Base-by-base conservation (phyloP, 2,888 invertebrate species). In the Apotomis turbidana region DNA sequence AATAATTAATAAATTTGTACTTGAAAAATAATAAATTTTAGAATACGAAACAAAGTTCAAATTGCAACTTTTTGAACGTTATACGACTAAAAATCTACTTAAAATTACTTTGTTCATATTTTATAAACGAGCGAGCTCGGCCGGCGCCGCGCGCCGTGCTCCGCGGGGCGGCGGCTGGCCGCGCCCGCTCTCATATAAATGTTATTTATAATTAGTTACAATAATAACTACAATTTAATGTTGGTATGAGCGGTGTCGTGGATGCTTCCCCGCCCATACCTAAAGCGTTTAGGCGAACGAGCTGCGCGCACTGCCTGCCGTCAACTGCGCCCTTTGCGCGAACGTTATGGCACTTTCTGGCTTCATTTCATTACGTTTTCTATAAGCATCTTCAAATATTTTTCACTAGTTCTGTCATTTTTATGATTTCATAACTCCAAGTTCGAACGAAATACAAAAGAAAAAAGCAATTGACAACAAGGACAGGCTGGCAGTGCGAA, bases 191-290 rank as follows among this genome's bases (percentile, higher is more conserved):
- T 84, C 84, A 81, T 83, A 83, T 87, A 88, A 86, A 85, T 86
- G 83, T 86, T 88, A 89, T 86, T 86, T 85, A 85, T 90, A 89
- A 89, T 90, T 88, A 89, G 85, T 90, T 90, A 90, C 84, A 89
- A 86, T 91, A 90, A 87, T 88, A 91, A 90, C 91, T 93, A 93
- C 91, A 90, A 89, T 91, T 90, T 93, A 91, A 90, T 88, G 87
- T 88, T 92, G 93, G 93, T 92, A 93, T 93, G 93, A 93, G 91
- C 91, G 93, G 93, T 87, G 84, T 87, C 87, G 92, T 92, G 92
- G 93, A 93, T 93, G 93, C 92, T 85, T 83, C 88, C 88, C 93
- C 93, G 87, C 93, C 88, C 93, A 93, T 93, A 93, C 93, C 93
- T 93, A 93, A 93, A 93, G 93, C 93, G 93, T 93, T 91, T 88